Conservation (phyloP, 2,888 invertebrate genomes). For the Drosophila formosana region DNA sequence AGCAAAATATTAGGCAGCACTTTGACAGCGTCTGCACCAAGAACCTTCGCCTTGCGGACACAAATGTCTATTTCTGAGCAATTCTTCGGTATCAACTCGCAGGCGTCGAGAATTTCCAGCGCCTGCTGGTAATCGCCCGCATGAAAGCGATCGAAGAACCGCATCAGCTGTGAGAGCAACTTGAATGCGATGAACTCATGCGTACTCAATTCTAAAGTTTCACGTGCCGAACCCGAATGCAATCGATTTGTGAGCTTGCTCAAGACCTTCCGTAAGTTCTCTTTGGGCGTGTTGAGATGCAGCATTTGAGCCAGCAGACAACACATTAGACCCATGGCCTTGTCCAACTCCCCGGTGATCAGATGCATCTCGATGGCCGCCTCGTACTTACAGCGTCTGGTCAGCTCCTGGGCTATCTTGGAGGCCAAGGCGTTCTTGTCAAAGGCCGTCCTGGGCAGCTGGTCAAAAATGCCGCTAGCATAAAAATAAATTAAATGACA, state of each 20-base stretch:
- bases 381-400: slow-evolving; percentile 91
- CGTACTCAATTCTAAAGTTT: background rate
- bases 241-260: background rate
- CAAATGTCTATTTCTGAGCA: background rate
- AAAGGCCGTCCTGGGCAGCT: slow-evolving; percentile 89
- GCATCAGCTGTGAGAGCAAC: background rate
- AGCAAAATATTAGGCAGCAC: slow-evolving; percentile 9
- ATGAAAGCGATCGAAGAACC: slow-evolving; percentile 6
- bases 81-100: background rate
- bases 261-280: slow-evolving; percentile 55
- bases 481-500: background rate
- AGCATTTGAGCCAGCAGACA: slow-evolving; percentile 93
- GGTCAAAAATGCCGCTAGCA: slow-evolving; percentile 90
- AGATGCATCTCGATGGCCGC: slow-evolving; percentile 96
- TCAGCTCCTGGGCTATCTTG: slow-evolving; percentile 90
- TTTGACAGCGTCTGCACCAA: background rate
- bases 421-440: slow-evolving; percentile 86
- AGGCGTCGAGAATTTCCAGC: background rate
- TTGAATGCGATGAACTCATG: background rate
- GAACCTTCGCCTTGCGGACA: background rate
- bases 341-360: slow-evolving; percentile 93
- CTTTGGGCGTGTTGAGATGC: slow-evolving; percentile 84
- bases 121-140: background rate
- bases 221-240: background rate
- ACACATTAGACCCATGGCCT: slow-evolving; percentile 92